These are phyloP conservation scores for Lycocorax pyrrhopterus DNA, from an alignment of 2,113 vertebrate species.

Conservation along the genomic window DNA sequence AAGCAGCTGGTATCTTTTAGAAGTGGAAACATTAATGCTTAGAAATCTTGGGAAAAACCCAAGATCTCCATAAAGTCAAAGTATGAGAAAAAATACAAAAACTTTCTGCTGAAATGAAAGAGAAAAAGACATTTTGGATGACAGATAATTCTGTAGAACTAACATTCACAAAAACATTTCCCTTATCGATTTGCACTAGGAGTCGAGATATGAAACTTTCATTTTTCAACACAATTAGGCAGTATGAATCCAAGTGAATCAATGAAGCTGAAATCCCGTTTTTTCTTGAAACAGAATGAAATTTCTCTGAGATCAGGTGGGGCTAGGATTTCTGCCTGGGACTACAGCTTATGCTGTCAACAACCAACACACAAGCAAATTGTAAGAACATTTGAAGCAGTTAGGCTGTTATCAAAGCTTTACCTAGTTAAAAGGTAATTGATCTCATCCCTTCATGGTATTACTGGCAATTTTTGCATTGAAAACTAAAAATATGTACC, in stretches of 20 bases:
- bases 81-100: background rate
- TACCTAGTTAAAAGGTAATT: background rate
- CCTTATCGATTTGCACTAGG: background rate
- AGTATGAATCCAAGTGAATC: background rate
- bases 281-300: background rate
- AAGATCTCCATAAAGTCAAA: background rate
- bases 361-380: background rate
- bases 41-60: background rate
- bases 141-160: background rate
- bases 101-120: background rate
- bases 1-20: background rate
- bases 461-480: background rate
- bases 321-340: background rate
- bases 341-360: background rate
- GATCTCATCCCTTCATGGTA: background rate
- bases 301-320: background rate
- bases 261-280: background rate
- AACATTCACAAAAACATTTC: background rate
- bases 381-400: background rate
- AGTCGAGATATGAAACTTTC: background rate
- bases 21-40: background rate
- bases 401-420: background rate
- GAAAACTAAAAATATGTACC: background rate
- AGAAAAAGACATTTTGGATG: background rate
- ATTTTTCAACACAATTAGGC: background rate